Percentiles rank a stretch among this genome's conserved stretches.
Evolutionary conservation across 1,140 invertebrate species (phyloP).

Genomic region (Mycetomoellerius zeteki): DNA sequence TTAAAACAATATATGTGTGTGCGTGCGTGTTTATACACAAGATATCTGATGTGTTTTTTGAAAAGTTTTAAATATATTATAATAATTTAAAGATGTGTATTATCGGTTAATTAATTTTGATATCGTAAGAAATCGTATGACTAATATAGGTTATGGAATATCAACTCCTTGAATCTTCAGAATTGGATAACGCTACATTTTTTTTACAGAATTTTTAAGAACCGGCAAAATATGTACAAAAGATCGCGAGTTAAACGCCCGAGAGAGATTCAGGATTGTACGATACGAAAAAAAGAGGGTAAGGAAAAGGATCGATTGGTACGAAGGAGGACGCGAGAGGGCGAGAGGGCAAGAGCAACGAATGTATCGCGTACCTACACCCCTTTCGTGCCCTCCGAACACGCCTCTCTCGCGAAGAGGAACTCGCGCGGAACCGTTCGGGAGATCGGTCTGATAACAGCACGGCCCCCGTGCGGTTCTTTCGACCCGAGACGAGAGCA

Average conservation of each 20-base stretch:
- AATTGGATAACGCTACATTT: not conserved
- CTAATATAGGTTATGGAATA: not conserved
- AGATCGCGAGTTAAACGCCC: not conserved
- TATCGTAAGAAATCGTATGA: not conserved
- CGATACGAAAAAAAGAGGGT: conserved; percentile 47
- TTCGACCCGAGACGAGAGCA: conserved; percentile 68
- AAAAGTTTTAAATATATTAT: not conserved
- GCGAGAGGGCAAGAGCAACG: conserved; percentile 44
- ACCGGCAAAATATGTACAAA: not conserved
- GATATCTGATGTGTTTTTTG: not conserved
- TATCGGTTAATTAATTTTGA: not conserved
- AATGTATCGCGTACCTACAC: conserved; percentile 59
- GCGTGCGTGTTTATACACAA: not conserved
- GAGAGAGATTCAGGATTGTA: conserved; percentile 11
- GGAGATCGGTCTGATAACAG: conserved; percentile 76
- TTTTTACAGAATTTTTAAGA: not conserved
- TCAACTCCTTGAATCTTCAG: not conserved
- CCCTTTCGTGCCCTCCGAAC: conserved; percentile 61
- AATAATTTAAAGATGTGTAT: not conserved
- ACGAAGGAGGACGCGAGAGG: conserved; percentile 38
- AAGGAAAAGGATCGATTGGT: not conserved
- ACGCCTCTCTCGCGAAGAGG: conserved; percentile 59
- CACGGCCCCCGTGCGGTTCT: conserved; percentile 70
- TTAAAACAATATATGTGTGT: not conserved
- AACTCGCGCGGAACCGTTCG: conserved; percentile 70